These are phyloP conservation scores for Phylloscopus trochiloides DNA, from an alignment of 2,113 vertebrate genomes.

Conservation along the genomic window DNA sequence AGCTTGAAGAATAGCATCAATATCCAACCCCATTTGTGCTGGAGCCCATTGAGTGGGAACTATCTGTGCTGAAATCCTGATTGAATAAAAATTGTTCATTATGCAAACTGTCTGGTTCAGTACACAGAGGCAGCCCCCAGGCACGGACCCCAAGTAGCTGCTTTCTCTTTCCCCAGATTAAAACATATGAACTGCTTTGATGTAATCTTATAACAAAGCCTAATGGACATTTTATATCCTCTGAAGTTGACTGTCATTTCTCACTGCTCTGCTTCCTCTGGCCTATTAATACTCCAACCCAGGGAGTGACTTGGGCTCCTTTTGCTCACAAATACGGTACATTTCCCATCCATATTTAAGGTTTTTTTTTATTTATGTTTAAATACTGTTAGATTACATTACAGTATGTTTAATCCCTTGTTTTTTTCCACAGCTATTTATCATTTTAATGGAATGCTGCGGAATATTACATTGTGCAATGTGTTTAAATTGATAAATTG, in stretches of 20 bases:
- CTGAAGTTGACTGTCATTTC: constrained; percentile 75
- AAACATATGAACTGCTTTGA: constrained; percentile 77
- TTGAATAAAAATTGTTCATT: constrained; percentile 78
- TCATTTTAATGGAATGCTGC: constrained; percentile 78
- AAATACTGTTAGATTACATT: constrained; percentile 56
- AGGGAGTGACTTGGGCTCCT: background rate
- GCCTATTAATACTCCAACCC: constrained; percentile 63
- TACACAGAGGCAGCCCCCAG: constrained; percentile 76
- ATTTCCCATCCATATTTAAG: background rate
- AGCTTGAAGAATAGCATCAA: constrained; percentile 72
- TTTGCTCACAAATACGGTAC: background rate
- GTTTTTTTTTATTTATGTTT: constrained; percentile 59
- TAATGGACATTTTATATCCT: constrained; percentile 79
- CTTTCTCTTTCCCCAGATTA: constrained; percentile 74
- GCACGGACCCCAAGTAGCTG: constrained; percentile 73
- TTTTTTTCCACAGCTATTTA: constrained; percentile 60
- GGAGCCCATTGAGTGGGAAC: constrained; percentile 61
- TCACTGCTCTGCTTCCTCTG: constrained; percentile 59
- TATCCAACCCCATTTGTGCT: constrained; percentile 32
- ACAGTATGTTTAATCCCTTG: constrained; percentile 70
- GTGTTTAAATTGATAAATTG: constrained; percentile 80
- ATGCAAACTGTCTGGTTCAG: constrained; percentile 77
- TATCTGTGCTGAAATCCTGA: constrained; percentile 69
- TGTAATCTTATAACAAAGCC: constrained; percentile 78
- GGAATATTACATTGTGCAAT: constrained; percentile 75